Evolutionary conservation across 2,888 invertebrate species (phyloP), one percentile per base, ranked within the genome.

Genomic region (Anaspis maculata): DNA sequence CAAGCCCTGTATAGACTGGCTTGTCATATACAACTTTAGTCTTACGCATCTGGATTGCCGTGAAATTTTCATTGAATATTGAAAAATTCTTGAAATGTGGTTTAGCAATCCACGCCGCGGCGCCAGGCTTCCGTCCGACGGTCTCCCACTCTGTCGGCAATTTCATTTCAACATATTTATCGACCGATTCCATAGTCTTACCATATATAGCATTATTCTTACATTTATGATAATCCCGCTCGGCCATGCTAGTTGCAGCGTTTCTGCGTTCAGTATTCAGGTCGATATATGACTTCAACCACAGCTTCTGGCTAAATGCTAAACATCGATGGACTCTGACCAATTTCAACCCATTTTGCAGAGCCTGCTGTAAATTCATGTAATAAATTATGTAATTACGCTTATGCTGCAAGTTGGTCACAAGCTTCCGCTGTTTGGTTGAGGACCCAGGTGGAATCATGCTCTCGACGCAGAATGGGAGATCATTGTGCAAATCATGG

Each of bases 401-500:
- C 22, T 30, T 30, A n/a, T 9, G 6, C 10, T 9, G 24, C 11
- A 31, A 27, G 25, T 31, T 25, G 6, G 50, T 41, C 15, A 56
- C 22, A 2, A 57, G 38, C 41, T 55, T 57, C 5, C 34, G 15
- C n/a, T 30, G 14, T 34, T 38, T 44, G 4, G 25, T 3, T 7
- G 2, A 1, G 6, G 12, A 36, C 3, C 48, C 44, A 13, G 6
- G 33, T 22, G 27, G 31, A 29, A n/a, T n/a, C n/a, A n/a, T n/a
- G n/a, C n/a, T n/a, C n/a, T n/a, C n/a, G n/a, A n/a, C n/a, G n/a
- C n/a, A 55, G 37, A 61, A 56, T 2, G 56, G 55, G 5, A 57
- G 38, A 42, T 59, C 59, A 22, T 48, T 48, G 33, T 61, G 59
- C 2, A 13, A 3, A 33, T 58, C 49, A 35, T 58, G 58, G 15